phyloP scores from a whole-genome alignment of 2,888 invertebrate genomes.

The Teleogryllus oceanicus region DNA sequence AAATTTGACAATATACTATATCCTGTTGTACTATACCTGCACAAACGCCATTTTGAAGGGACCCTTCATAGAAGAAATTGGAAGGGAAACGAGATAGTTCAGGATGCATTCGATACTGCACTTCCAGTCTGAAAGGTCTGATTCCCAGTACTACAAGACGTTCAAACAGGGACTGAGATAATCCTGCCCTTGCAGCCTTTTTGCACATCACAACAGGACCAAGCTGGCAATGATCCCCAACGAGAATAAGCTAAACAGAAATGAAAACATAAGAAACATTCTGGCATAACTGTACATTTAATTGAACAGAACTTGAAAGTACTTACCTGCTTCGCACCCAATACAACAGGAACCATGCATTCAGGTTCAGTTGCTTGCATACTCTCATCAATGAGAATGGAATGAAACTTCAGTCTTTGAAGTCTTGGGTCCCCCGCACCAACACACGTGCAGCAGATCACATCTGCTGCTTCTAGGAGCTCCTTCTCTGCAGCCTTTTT shows the following conservation, averaged over 20 bases:
- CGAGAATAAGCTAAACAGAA: constrained; percentile 70
- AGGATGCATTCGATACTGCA: constrained; percentile 99
- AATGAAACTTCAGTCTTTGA: constrained; percentile 89
- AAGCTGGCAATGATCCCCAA: constrained; percentile 98
- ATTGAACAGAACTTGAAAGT: no score
- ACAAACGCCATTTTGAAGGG: constrained; percentile 97
- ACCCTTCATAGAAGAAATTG: constrained; percentile 99
- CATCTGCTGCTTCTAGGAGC: constrained; percentile 91
- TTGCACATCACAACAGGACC: constrained; percentile 99
- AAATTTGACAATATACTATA: no score
- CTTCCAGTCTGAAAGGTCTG: constrained; percentile 92
- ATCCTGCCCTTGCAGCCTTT: constrained; percentile 93
- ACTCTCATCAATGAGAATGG: constrained; percentile 94
- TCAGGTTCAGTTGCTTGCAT: constrained; percentile 98
- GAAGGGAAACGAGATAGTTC: constrained; percentile 96
- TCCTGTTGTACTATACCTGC: constrained; percentile 54
- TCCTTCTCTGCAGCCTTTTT: constrained; percentile 89
- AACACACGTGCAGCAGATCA: constrained; percentile 98
- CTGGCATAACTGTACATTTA: no score
- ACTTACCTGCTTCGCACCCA: constrained; percentile 83
- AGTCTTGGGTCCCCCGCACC: constrained; percentile 96
- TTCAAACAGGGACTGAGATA: constrained; percentile 96
- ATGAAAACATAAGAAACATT: no score
- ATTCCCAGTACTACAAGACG: constrained; percentile 95
- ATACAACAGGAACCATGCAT: constrained; percentile 97